Evolutionary conservation across 2,888 invertebrate species (phyloP), one percentile per base, ranked within the genome.

Genomic region (Euplagia quadripunctaria): DNA sequence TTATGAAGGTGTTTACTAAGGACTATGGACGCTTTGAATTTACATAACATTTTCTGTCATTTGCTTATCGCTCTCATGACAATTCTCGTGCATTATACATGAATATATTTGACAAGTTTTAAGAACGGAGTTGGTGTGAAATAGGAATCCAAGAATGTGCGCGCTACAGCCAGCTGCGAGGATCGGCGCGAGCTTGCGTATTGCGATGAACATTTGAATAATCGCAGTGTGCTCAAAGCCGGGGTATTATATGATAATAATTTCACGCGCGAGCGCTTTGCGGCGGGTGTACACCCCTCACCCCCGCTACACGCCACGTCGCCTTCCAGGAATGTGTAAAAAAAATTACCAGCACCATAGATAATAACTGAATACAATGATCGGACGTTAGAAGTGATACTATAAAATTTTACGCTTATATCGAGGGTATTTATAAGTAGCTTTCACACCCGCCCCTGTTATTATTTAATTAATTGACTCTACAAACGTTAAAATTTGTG

Each of bases 211-310:
- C 91, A 95, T 95, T 95, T 94, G 94, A 95, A 95, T 95, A 95
- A 95, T 94, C 94, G 93, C 92, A 88, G 88, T 89, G 89, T 90
- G 91, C 87, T 92, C 92, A 90, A 90, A 91, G 89, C 88, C 84
- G 86, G 89, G 92, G 91, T 93, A 95, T 94, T 95, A 94, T 94
- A 95, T 95, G 94, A 95, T 95, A 96, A 95, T 96, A 94, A 94
- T 95, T 95, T 94, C 93, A 95, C 94, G 94, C 93, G 87, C 92
- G 92, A 92, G 91, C 90, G 92, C 88, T 85, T 90, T 90, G 84
- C 88, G 85, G 85, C 88, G 86, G 89, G 88, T 88, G 88, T 86
- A 82, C 82, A 80, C 82, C 87, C 89, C 84, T 81, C 85, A 76
- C 74, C 82, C 86, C 86, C 83, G 75, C 88, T 83, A 83, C 84